Base-by-base conservation (phyloP, 2,888 invertebrate species). In the Masnerella sp. region DNA sequence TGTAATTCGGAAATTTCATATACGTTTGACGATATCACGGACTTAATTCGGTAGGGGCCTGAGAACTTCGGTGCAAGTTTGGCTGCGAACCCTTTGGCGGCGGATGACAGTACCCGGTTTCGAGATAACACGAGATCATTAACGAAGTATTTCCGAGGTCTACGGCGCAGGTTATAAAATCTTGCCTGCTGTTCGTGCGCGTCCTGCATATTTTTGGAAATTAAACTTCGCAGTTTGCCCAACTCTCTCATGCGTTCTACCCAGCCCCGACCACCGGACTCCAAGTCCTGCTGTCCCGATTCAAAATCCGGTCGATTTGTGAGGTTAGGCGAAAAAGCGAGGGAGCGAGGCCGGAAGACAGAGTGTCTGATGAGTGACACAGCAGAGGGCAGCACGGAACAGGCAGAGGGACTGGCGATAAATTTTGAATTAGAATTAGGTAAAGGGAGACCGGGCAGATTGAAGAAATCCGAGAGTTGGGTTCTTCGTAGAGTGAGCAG, bases 101-200 rank as follows among this genome's bases (percentile, higher is more conserved):
- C 51, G 1, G 51, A 51, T 1, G 51, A 51, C 9, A 51, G 11
- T 12, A 34, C 51, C 11, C 51, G 34, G 12, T 51, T 51, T 5
- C 34, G 17, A 20, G 34, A 51, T 9, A 51, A 12, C 2, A 51
- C 51, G 5, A 51, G 12, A 7, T 51, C 51, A 1, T 20, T 34
- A 1, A 32, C 36, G 0, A 5, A 2, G 14, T 18, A 51, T 28
- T 3, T 20, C 1, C 12, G 11, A 11, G 20, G 20, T 11, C 34
- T 32, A 2, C 34, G 34, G 14, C 51, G 18, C 11, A 32, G 20
- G 22, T 47, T 47, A 17, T 47, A 47, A 30, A 15, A 15, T 9
- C 2, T 7, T 30, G 47, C 28, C n/a, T 47, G 47, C 1, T n/a
- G 9, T n/a, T 32, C 32, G 11, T 32, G n/a, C 1, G 32, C 32